Percentiles rank a stretch among this genome's conserved stretches.
Evolutionary conservation across 2,797 vertebrate species (phyloP).

Genomic region (Ispidina picta): DNA sequence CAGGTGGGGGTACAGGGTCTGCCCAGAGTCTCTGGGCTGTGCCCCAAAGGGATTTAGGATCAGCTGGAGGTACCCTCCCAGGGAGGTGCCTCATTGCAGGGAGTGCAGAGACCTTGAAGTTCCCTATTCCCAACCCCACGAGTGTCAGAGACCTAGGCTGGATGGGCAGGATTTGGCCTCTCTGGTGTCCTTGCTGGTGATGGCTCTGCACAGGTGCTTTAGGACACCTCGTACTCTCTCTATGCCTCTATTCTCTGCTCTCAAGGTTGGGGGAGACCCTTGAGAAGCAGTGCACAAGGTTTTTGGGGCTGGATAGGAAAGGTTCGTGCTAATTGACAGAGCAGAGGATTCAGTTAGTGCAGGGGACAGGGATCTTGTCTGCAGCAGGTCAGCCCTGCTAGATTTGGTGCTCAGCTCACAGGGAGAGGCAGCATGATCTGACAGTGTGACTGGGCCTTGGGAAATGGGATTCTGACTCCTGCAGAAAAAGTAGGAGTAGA

Average conservation of each 20-base stretch:
- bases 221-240: not conserved
- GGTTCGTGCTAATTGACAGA: not conserved
- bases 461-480: not conserved
- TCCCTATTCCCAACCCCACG: not conserved
- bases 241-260: not conserved
- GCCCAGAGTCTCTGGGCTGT: not conserved
- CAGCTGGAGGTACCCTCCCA: not conserved
- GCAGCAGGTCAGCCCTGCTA: not conserved
- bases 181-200: not conserved
- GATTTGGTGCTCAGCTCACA: not conserved
- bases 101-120: fast-evolving
- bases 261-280: not conserved
- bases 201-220: not conserved
- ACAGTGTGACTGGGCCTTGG: fast-evolving
- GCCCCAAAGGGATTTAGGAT: not conserved
- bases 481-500: not conserved
- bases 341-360: not conserved
- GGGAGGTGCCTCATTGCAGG: no score
- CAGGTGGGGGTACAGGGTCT: not conserved
- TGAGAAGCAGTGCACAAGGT: fast-evolving
- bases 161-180: not conserved
- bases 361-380: not conserved
- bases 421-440: not conserved
- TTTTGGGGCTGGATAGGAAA: not conserved
- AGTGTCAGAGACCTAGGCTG: not conserved